Conservation (phyloP, 2,797 vertebrate genomes). For the Halcyon leucocephala region DNA sequence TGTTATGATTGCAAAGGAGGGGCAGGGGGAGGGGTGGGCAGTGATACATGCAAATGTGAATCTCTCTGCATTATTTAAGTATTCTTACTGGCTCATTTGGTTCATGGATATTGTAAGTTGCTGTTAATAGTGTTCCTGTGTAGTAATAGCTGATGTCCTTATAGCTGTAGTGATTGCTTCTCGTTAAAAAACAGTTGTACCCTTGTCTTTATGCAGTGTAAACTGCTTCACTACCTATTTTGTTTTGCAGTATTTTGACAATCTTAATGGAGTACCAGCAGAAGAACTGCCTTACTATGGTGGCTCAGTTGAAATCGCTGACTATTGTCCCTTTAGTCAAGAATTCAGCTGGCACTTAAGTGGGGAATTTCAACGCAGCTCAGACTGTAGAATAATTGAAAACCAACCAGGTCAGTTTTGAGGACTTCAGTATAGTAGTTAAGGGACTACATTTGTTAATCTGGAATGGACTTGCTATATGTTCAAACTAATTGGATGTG, state of each 20-base stretch:
- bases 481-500: not conserved
- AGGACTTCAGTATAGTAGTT: not conserved
- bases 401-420: conserved; percentile 92
- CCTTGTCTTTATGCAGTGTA: not conserved
- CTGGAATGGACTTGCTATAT: not conserved
- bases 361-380: conserved; percentile 94
- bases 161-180: not conserved
- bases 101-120: not conserved
- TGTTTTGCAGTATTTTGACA: conserved; percentile 90
- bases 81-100: not conserved
- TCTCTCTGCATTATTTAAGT: not conserved
- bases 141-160: not conserved
- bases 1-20: not conserved
- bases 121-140: not conserved
- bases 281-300: conserved; percentile 88
- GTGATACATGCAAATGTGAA: not conserved
- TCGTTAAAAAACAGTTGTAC: not conserved
- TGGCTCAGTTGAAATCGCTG: conserved; percentile 95
- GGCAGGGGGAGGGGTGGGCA: not conserved
- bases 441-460: not conserved
- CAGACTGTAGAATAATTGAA: conserved; percentile 90
- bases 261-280: conserved; percentile 82
- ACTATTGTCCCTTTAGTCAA: conserved; percentile 97
- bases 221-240: not conserved
- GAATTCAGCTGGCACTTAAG: conserved; percentile 98